phyloP scores from a whole-genome alignment of 1,140 invertebrate species.

The Temnothorax longispinosus region DNA sequence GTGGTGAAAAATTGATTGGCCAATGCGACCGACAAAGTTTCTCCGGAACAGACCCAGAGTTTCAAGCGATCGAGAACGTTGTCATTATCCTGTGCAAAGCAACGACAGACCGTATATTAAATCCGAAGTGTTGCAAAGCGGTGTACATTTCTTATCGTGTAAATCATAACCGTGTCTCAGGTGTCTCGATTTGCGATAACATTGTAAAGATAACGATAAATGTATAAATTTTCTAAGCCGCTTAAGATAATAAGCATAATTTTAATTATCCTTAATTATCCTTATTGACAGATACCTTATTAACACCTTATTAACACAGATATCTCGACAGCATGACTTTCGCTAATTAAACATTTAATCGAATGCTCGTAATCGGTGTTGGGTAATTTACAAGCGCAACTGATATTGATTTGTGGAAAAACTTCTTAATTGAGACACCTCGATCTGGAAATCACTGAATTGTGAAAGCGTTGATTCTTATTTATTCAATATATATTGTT shows the following conservation, averaged over 20 bases:
- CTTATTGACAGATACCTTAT: not conserved
- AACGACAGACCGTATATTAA: not conserved
- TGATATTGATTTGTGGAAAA: not conserved
- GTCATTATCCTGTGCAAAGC: constrained; percentile 67
- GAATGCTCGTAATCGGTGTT: not conserved
- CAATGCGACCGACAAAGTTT: too few relatives aligned
- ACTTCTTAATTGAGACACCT: not conserved
- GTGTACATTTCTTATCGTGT: not conserved
- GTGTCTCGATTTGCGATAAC: too few relatives aligned
- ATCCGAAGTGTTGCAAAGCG: not conserved
- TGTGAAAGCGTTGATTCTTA: not conserved
- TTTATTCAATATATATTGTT: not conserved
- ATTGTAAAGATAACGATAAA: not conserved
- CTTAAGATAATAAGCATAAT: not conserved
- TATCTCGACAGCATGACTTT: not conserved
- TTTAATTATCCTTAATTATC: not conserved
- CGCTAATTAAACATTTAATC: not conserved
- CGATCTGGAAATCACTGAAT: not conserved
- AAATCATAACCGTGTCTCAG: too few relatives aligned
- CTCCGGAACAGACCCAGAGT: constrained; percentile 88
- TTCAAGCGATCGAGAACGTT: constrained; percentile 87
- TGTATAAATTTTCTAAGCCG: not conserved
- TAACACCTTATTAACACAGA: not conserved
- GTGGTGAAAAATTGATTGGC: too few relatives aligned
- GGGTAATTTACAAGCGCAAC: not conserved